phyloP scores from a whole-genome alignment of 2,113 vertebrate genomes.

The Takifugu flavidus region DNA sequence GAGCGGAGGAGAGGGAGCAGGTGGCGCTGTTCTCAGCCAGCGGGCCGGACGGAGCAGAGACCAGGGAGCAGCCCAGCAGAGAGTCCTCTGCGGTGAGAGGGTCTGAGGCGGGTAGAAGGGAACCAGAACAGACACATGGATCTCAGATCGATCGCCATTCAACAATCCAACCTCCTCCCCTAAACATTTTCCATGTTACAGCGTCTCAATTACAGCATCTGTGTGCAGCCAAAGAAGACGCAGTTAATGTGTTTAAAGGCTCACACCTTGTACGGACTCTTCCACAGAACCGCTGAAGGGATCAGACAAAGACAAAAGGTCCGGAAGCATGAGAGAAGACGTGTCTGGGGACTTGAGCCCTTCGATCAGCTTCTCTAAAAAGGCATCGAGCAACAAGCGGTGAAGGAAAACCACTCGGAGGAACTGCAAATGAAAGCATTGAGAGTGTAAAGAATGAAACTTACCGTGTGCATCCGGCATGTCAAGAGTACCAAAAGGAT shows the following conservation, averaged over 20 bases:
- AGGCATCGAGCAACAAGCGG: background rate
- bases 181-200: too few relatives aligned
- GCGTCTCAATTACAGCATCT: background rate
- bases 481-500: slow-evolving; percentile 82
- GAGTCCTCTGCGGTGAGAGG: slow-evolving; percentile 87
- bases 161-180: background rate
- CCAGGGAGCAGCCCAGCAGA: slow-evolving; percentile 88
- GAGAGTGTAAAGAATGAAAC: background rate
- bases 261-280: slow-evolving; percentile 68
- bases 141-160: background rate
- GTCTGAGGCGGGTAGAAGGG: slow-evolving; percentile 65
- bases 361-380: slow-evolving; percentile 95
- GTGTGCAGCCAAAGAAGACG: background rate
- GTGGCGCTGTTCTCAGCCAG: slow-evolving; percentile 34
- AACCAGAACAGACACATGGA: background rate
- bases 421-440: background rate
- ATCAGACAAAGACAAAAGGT: slow-evolving; percentile 90
- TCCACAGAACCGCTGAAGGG: slow-evolving; percentile 91
- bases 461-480: slow-evolving; percentile 87
- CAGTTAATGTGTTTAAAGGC: background rate
- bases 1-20: slow-evolving; percentile 57
- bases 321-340: slow-evolving; percentile 90
- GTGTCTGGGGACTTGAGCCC: slow-evolving; percentile 97
- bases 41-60: slow-evolving; percentile 76
- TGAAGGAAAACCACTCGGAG: background rate